These are phyloP conservation scores for Taenioides sp. DNA, from an alignment of 2,797 vertebrate genomes.

Conservation along the genomic window DNA sequence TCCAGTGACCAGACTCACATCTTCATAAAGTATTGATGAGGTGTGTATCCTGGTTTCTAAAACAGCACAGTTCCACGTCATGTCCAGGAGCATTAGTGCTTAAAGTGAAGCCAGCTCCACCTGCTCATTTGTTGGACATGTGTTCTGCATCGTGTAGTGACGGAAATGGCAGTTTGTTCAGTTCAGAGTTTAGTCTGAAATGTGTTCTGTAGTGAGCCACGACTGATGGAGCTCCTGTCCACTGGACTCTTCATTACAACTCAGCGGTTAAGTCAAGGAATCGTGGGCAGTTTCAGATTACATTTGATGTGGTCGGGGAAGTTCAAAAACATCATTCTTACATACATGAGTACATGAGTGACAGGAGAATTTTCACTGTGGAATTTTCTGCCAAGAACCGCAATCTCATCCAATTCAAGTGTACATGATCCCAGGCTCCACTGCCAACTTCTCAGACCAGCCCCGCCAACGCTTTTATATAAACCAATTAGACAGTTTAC, in stretches of 20 bases:
- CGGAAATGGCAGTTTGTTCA: neutral
- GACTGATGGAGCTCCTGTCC: neutral
- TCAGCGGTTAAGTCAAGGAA: neutral
- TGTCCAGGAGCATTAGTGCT: neutral
- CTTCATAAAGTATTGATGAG: too few species aligned
- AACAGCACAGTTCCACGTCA: too few species aligned
- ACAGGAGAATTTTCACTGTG: neutral
- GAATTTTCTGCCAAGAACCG: neutral
- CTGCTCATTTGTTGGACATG: neutral
- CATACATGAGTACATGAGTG: neutral
- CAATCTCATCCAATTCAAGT: too few species aligned
- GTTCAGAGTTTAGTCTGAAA: neutral
- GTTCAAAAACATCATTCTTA: neutral
- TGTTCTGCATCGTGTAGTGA: neutral
- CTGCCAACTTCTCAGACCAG: neutral
- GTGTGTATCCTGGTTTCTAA: too few species aligned
- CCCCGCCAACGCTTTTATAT: constrained; percentile 3
- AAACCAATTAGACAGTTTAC: constrained; percentile 9
- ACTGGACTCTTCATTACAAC: neutral
- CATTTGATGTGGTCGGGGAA: neutral
- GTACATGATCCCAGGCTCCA: neutral
- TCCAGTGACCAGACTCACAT: too few species aligned
- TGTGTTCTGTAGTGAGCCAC: neutral
- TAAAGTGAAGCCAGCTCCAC: neutral
- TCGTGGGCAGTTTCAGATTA: neutral